Conservation (phyloP, 2,888 invertebrate species). For the Axea sp. region DNA sequence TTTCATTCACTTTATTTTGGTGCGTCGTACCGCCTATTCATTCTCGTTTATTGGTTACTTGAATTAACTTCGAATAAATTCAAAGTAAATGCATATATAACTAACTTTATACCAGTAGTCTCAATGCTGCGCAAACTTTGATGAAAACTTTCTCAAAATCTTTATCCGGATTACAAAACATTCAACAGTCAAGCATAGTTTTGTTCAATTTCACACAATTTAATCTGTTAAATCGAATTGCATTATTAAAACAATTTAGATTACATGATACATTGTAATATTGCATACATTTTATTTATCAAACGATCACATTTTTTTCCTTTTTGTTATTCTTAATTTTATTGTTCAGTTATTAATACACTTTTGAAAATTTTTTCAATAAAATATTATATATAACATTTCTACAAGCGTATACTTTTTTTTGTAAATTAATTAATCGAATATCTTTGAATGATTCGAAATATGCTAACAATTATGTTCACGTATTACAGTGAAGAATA, state of each 20-base stretch:
- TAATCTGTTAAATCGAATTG: conserved; percentile 14
- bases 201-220: conserved; percentile 20
- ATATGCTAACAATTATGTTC: too few relatives aligned
- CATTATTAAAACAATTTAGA: too few relatives aligned
- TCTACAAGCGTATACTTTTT: too few relatives aligned
- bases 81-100: conserved; percentile 30
- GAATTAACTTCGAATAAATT: conserved; percentile 29
- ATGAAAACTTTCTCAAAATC: conserved; percentile 32
- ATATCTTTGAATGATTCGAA: too few relatives aligned
- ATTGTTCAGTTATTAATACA: too few relatives aligned
- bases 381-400: too few relatives aligned
- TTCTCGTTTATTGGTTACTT: conserved; percentile 38
- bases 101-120: conserved; percentile 12
- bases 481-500: too few relatives aligned
- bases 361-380: too few relatives aligned
- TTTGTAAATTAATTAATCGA: too few relatives aligned
- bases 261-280: background rate
- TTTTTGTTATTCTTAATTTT: too few relatives aligned
- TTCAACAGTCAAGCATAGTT: conserved; percentile 21
- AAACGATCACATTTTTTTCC: too few relatives aligned
- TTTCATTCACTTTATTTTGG: conserved; percentile 29
- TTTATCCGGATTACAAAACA: conserved; percentile 29
- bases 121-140: conserved; percentile 13
- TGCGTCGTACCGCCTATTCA: conserved; percentile 6
- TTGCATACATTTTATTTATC: conserved; percentile 2